Evolutionary conservation across 2,797 vertebrate species (phyloP).

Genomic region (Taeniopygia guttata): DNA sequence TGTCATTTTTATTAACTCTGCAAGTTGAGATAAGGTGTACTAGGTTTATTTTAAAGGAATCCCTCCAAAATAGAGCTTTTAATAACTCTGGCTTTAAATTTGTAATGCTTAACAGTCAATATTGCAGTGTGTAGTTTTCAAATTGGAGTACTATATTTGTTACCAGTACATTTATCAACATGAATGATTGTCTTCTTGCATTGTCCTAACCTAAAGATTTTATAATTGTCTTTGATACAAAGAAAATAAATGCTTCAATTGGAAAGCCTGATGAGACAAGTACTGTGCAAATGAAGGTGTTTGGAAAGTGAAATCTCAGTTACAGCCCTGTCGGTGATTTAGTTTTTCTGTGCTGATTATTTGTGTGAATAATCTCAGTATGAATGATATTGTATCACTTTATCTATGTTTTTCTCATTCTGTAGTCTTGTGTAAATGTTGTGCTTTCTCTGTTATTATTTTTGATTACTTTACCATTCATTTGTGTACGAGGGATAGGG

Average conservation of each 20-base stretch:
- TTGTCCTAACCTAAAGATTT: not conserved
- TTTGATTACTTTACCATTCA: not conserved
- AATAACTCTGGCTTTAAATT: not conserved
- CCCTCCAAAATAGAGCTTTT: not conserved
- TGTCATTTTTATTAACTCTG: not conserved
- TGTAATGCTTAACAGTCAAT: not conserved
- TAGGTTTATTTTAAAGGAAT: not conserved
- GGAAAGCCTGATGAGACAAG: not conserved
- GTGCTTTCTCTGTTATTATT: not conserved
- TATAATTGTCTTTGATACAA: not conserved
- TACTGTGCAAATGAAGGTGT: not conserved
- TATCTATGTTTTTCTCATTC: not conserved
- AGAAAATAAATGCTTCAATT: not conserved
- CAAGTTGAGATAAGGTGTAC: not conserved
- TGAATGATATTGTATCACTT: not conserved
- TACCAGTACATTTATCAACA: not conserved
- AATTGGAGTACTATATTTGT: not conserved
- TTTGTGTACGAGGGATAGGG: not conserved
- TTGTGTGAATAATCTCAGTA: not conserved
- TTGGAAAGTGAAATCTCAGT: not conserved
- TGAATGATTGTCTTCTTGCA: not conserved
- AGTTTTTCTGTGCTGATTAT: not conserved
- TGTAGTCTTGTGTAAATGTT: rapidly evolving
- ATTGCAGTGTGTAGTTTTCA: not conserved
- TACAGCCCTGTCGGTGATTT: not conserved